Base-by-base conservation (phyloP, 1,140 invertebrate genomes). In the Hesperophylax magnus region DNA sequence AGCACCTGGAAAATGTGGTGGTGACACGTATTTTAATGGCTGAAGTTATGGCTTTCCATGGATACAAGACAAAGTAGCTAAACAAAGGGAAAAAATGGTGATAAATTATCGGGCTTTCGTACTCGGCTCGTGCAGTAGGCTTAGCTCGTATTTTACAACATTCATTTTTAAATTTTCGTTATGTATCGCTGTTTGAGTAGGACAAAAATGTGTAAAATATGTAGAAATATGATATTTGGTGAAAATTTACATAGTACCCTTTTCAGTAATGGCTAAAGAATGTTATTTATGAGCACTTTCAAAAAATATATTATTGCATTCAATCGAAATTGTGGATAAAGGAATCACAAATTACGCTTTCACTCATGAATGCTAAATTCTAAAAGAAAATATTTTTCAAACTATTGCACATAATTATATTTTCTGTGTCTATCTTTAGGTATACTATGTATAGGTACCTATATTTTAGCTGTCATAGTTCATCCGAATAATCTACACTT, bases 141-240 rank as follows among this genome's bases (percentile, higher is more conserved):
- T 58, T 34, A n/a, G 75, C 60, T 69, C 72, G 76, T 83, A 80
- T 81, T 81, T 83, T 81, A 81, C 75, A 39, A 77, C 71, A 71
- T 71, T 83, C 81, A 78, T 83, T 81, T 81, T 78, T 74, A 83
- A 83, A 77, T 79, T 83, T 76, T 69, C 47, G 79, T 78, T 76
- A 83, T 81, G 76, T 79, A 83, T 77, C 53, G 39, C 34, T 81
- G 82, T 83, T 83, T 83, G 82, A 83, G 54, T 83, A 83, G 79
- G 82, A 83, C 77, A 79, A 80, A 76, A 77, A 78, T 77, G 77
- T 83, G 78, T 83, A 81, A 39, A 39, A 39, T 39, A 47, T 47
- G 39, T 47, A 47, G 11, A 47, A 9, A 34, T 81, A 79, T 83
- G 79, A 83, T 83, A 83, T 83, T 83, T 83, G 76, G 77, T 76